Base-by-base conservation (phyloP, 2,113 vertebrate species). In the Podilymbus podiceps region DNA sequence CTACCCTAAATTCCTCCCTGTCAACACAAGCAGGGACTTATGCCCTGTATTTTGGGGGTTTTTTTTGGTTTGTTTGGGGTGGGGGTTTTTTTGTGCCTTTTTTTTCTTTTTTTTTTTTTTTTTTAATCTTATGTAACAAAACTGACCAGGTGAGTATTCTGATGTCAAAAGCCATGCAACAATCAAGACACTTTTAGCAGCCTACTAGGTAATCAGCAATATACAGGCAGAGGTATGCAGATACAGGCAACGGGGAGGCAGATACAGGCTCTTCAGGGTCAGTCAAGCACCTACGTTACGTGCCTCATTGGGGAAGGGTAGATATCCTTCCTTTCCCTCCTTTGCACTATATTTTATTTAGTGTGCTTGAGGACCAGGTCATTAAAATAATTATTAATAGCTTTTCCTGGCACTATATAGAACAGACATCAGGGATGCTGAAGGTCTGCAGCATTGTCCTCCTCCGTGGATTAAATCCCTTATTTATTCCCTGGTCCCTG, bases 221-320 rank as follows among this genome's bases (percentile, higher is more conserved):
- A 31, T 21, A 4, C 44, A 82, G 28, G 6, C 31, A 53, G 15
- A 42, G 10, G 38, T 38, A n/a, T 1, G 27, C 6, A 78, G 19
- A 9, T 10, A 22, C 2, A 74, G 35, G 15, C 59, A 47, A n/a
- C 1, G 2, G 21, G 59, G 25, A 71, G 3, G 20, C n/a, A n/a
- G n/a, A n/a, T 27, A 31, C 15, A n/a, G 30, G 11, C 7, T 71
- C 1, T 23, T n/a, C 31, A 44, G 24, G 25, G 38, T 72, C 46
- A 44, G 18, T 11, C 5, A 28, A 52, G 20, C 16, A 63, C 25
- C 31, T 44, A 19, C 21, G 12, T 42, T 22, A 56, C 19, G 4
- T 64, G 7, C 11, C 4, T 18, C 4, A 1, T 49, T 15, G 2
- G 2, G 9, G 9, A 63, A 31, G 17, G 15, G 2, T n/a, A 38